These are phyloP conservation scores for Karalla daura DNA, from an alignment of 2,797 vertebrate species.

Conservation along the genomic window DNA sequence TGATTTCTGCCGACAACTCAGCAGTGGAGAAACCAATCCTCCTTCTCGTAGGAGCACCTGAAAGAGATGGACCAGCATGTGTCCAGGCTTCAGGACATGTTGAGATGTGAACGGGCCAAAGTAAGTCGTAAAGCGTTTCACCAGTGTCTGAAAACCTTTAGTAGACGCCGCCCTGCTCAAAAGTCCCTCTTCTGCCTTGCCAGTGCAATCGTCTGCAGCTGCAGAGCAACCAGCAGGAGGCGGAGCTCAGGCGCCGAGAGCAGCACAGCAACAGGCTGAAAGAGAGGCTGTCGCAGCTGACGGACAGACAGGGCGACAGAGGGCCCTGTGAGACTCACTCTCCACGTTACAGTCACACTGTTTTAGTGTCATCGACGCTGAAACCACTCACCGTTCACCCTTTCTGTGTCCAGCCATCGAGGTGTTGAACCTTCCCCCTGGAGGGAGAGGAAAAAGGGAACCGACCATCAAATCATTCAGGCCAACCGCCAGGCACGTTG, in stretches of 20 bases:
- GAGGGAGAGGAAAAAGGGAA: constrained; percentile 51
- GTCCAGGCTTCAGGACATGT: constrained; percentile 74
- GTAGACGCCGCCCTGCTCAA: not conserved
- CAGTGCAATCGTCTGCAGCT: constrained; percentile 74
- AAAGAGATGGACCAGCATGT: constrained; percentile 73
- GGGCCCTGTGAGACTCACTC: constrained; percentile 64
- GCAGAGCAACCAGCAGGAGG: constrained; percentile 72
- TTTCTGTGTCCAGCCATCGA: constrained; percentile 73
- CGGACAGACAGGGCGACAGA: constrained; percentile 63
- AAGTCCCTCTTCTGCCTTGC: not conserved
- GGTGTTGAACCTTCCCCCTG: constrained; percentile 71
- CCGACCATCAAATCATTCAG: constrained; percentile 32
- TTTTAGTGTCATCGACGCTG: not conserved
- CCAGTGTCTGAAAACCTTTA: not conserved
- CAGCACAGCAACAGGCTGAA: constrained; percentile 71
- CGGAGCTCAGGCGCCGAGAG: constrained; percentile 76
- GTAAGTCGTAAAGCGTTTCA: constrained; percentile 39
- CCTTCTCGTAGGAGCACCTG: constrained; percentile 70
- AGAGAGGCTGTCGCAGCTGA: constrained; percentile 73
- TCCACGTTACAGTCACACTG: no score
- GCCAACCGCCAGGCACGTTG: constrained; percentile 52
- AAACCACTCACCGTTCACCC: not conserved
- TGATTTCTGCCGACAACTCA: not conserved
- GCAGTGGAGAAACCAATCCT: not conserved
- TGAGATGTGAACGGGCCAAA: constrained; percentile 74